These are phyloP conservation scores for Bettongia penicillata DNA, from an alignment of 2,113 vertebrate species.

Conservation along the genomic window DNA sequence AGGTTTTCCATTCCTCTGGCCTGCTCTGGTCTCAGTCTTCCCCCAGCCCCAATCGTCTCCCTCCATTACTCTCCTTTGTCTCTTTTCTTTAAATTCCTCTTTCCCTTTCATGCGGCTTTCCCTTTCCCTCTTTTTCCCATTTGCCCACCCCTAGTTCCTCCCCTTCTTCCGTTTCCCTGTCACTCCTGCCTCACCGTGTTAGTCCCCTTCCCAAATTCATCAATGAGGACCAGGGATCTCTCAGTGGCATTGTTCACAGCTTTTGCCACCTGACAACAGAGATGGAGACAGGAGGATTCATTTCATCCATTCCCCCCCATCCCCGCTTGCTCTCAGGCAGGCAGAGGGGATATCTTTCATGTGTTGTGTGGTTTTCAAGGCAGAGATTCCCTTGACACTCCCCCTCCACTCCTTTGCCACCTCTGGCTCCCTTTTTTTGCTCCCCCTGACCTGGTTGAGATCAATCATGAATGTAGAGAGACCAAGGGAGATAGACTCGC, in stretches of 20 bases:
- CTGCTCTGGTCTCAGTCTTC: neutral
- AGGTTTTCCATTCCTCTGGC: neutral
- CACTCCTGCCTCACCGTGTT: conserved; percentile 89
- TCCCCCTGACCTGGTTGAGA: conserved; percentile 89
- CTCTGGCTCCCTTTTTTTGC: neutral
- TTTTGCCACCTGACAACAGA: conserved; percentile 85
- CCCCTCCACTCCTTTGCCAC: neutral
- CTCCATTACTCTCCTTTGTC: neutral
- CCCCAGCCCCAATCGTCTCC: no score
- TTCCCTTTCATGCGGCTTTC: neutral
- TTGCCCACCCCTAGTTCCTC: neutral
- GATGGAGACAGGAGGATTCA: neutral
- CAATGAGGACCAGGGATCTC: conserved; percentile 94
- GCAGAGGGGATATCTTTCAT: neutral
- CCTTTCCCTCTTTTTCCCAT: neutral
- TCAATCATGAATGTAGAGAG: conserved; percentile 99
- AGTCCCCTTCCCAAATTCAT: conserved; percentile 99
- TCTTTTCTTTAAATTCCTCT: neutral
- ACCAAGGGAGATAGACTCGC: conserved; percentile 95
- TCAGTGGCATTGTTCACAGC: conserved; percentile 93
- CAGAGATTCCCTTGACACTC: neutral
- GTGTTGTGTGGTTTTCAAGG: neutral
- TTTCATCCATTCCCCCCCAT: neutral
- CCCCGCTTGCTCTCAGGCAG: neutral
- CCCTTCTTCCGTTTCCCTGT: neutral